A percentile compares a stretch with the other conserved stretches of the same genome.
Conservation (phyloP, 1,140 invertebrate species). For the Drosophila sturtevanti region DNA sequence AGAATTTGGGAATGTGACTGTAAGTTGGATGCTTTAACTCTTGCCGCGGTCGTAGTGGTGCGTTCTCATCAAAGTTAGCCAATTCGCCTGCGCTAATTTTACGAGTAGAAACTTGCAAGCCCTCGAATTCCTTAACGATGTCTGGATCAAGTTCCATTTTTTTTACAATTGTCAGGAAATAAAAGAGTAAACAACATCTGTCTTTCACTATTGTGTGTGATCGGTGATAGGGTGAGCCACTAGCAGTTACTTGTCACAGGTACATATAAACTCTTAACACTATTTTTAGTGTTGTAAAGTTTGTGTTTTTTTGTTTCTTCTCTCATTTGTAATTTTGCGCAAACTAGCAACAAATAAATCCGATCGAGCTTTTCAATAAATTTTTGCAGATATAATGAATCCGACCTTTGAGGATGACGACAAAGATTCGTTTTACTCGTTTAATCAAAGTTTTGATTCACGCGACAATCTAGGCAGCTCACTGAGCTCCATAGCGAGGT, state of each 20-base stretch:
- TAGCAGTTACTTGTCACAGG: conserved; percentile 2
- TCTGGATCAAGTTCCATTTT: conserved; percentile 62
- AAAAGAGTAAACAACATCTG: neutral
- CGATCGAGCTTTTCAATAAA: neutral
- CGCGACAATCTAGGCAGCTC: neutral
- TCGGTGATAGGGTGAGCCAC: neutral
- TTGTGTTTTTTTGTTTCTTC: neutral
- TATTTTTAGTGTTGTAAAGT: neutral
- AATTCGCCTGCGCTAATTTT: conserved; percentile 30
- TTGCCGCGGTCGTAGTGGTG: conserved; percentile 13
- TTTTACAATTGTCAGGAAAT: neutral
- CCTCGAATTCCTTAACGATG: conserved; percentile 35
- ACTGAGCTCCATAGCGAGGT: neutral
- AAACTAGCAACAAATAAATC: neutral
- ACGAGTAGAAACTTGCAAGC: conserved; percentile 33
- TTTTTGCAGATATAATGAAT: neutral
- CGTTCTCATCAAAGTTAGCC: conserved; percentile 33
- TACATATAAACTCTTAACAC: neutral
- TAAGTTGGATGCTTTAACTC: conserved; percentile 50
- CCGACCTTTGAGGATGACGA: neutral
- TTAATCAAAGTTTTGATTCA: neutral
- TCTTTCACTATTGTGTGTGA: neutral
- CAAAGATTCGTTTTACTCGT: neutral
- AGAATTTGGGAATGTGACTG: conserved; percentile 89
- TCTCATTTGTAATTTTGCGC: neutral